phyloP scores from a whole-genome alignment of 2,888 invertebrate species.

The Cheilosia impressa region DNA sequence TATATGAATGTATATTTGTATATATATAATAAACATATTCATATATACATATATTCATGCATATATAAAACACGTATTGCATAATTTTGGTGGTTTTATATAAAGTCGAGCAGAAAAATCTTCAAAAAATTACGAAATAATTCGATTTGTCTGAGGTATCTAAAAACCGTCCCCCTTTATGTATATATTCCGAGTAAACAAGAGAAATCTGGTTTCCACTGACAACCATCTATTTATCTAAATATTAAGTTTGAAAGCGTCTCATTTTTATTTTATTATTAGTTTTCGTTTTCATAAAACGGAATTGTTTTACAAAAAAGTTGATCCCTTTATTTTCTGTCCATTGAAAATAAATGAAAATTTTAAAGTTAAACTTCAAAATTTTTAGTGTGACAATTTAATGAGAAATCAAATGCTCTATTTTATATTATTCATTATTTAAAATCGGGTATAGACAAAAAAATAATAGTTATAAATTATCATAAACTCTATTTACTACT shows the following conservation, averaged over 20 bases:
- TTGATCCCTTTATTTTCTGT: conserved; percentile 37
- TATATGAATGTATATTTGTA: background rate
- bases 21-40: no score
- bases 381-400: conserved; percentile 38
- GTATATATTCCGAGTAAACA: background rate
- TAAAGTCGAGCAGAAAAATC: conserved; percentile 17
- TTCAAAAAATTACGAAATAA: conserved; percentile 15
- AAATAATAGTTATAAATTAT: background rate
- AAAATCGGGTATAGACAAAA: background rate
- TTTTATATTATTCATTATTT: background rate
- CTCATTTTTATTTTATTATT: background rate
- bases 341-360: conserved; percentile 25
- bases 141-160: background rate
- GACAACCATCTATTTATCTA: background rate
- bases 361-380: no score
- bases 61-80: background rate
- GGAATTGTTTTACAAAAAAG: conserved; percentile 6
- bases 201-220: background rate
- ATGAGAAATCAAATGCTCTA: background rate
- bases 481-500: background rate
- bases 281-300: background rate
- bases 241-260: conserved; percentile 7
- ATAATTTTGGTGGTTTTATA: conserved; percentile 1
- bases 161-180: background rate
- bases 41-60: no score